Percentiles rank a stretch among this genome's conserved stretches.
Evolutionary conservation across 2,888 invertebrate genomes (phyloP).

Genomic region (Leucophenga montana): DNA sequence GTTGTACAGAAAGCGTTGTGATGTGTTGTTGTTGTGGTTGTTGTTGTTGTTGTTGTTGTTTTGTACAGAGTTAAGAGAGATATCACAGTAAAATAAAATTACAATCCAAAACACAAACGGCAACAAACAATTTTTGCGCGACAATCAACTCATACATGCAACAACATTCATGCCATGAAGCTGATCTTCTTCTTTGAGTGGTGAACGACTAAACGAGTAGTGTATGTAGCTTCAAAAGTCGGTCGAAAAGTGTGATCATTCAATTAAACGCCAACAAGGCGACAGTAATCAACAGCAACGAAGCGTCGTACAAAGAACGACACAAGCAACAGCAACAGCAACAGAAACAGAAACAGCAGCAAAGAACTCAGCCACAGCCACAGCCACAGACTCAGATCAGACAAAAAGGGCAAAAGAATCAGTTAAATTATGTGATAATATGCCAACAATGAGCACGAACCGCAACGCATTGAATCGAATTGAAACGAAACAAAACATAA

Average conservation of each 20-base stretch:
- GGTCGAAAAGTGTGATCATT: constrained; percentile 53
- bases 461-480: constrained; percentile 23
- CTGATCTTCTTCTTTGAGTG: too few species aligned
- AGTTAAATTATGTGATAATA: constrained; percentile 67
- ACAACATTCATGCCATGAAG: not conserved
- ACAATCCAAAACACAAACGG: not conserved
- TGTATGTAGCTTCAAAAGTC: not conserved
- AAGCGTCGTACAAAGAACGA: constrained; percentile 1
- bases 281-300: constrained; percentile 27
- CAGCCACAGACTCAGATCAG: constrained; percentile 32
- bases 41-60: too few species aligned
- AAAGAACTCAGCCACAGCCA: too few species aligned
- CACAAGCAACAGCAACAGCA: too few species aligned
- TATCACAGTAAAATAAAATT: constrained; percentile 8
- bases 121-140: not conserved
- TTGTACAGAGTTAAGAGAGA: too few species aligned
- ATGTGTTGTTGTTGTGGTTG: too few species aligned
- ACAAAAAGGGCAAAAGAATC: constrained; percentile 41
- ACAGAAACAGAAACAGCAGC: too few species aligned
- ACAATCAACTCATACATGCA: constrained; percentile 7
- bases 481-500: not conserved
- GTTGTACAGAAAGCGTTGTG: too few species aligned
- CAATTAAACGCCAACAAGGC: constrained; percentile 61
- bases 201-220: too few species aligned
- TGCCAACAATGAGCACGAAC: constrained; percentile 67